phyloP scores from a whole-genome alignment of 2,113 vertebrate genomes.

The Oncorhynchus mykiss region DNA sequence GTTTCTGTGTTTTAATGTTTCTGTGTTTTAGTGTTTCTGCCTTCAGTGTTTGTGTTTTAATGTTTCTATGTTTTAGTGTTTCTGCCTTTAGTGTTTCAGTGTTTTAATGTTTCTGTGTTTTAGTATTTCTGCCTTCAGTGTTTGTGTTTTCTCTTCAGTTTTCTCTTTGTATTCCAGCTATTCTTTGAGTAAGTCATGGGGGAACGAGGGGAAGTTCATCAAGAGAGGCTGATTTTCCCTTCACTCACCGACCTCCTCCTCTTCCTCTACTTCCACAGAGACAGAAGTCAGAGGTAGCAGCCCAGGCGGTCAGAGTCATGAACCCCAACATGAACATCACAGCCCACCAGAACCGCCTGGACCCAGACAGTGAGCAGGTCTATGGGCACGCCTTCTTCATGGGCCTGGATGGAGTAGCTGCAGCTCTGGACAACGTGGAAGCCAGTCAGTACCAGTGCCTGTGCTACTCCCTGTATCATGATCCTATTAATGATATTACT shows the following conservation, averaged over 20 bases:
- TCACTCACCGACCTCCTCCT: neutral
- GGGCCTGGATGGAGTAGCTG: slow-evolving; percentile 74
- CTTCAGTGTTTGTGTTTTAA: too few relatives aligned
- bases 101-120: too few relatives aligned
- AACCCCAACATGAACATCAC: slow-evolving; percentile 78
- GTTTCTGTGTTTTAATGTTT: neutral
- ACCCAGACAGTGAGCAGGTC: slow-evolving; percentile 72
- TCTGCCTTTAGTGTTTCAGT: too few relatives aligned
- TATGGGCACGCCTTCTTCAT: slow-evolving; percentile 79
- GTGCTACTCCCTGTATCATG: neutral
- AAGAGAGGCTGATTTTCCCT: neutral
- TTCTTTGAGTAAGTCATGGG: too few relatives aligned
- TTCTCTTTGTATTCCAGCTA: too few relatives aligned
- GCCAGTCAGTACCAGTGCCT: slow-evolving; percentile 75
- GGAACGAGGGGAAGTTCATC: neutral
- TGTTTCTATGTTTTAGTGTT: too few relatives aligned
- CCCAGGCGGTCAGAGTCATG: slow-evolving; percentile 68
- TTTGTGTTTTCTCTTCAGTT: neutral
- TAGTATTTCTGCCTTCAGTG: too few relatives aligned
- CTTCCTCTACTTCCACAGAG: slow-evolving; percentile 64
- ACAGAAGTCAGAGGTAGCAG: slow-evolving; percentile 79
- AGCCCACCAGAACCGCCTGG: slow-evolving; percentile 74
- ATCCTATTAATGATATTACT: neutral
- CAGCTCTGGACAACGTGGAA: slow-evolving; percentile 84
- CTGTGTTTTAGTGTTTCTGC: too few relatives aligned